Evolutionary conservation across 2,797 vertebrate species (phyloP).

Genomic region (Parambassis ranga): DNA sequence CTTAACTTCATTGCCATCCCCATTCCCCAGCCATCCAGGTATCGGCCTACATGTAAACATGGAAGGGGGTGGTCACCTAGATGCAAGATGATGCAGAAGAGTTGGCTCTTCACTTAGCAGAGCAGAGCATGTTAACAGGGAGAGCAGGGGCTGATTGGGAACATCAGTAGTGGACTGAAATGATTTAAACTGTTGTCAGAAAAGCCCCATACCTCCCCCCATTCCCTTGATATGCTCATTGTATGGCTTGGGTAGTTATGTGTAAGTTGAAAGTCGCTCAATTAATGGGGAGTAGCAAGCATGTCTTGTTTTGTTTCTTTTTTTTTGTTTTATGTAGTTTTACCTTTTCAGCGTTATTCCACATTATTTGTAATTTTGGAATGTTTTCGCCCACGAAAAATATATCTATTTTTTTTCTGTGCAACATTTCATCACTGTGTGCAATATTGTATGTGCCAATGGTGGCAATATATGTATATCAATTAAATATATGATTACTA

Average conservation of each 20-base stretch:
- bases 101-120: slow-evolving; percentile 63
- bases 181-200: slow-evolving; percentile 27
- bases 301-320: slow-evolving; percentile 63
- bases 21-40: slow-evolving; percentile 76
- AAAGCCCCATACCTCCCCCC: slow-evolving; percentile 30
- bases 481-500: slow-evolving; percentile 88
- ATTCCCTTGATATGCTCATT: slow-evolving; percentile 55
- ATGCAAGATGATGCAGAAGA: slow-evolving; percentile 74
- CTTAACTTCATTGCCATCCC: slow-evolving; percentile 45
- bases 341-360: slow-evolving; percentile 81
- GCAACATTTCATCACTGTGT: slow-evolving; percentile 87
- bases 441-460: slow-evolving; percentile 89
- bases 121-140: slow-evolving; percentile 48
- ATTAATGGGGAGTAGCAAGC: slow-evolving; percentile 77
- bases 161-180: slow-evolving; percentile 53
- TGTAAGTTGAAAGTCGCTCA: slow-evolving; percentile 76
- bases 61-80: slow-evolving; percentile 79
- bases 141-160: slow-evolving; percentile 59
- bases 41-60: slow-evolving; percentile 84
- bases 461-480: slow-evolving; percentile 87
- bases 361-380: slow-evolving; percentile 83
- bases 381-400: slow-evolving; percentile 80
- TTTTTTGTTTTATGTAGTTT: slow-evolving; percentile 53
- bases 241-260: slow-evolving; percentile 71
- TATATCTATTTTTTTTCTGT: slow-evolving; percentile 73